Evolutionary conservation across 2,113 vertebrate genomes (phyloP).

Genomic region (Corydoras maculifer): DNA sequence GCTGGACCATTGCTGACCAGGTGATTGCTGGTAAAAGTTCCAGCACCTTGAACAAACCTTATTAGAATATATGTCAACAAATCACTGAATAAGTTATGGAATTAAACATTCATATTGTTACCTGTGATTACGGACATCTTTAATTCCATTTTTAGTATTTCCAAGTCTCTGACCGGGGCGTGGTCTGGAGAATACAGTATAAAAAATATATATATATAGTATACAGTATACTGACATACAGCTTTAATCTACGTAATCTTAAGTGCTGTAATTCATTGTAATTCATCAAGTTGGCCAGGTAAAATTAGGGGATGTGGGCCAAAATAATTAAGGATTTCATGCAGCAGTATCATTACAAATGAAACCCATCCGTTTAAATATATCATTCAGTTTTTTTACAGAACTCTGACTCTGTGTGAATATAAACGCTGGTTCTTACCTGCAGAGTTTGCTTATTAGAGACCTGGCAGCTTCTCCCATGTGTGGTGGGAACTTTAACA

Average conservation of each 20-base stretch:
- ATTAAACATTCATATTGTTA: slow-evolving; percentile 36
- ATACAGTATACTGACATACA: neutral
- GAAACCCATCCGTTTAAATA: too few species aligned
- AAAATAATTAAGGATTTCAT: neutral
- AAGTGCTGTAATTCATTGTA: too few species aligned
- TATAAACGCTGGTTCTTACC: slow-evolving; percentile 48
- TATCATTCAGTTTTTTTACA: neutral
- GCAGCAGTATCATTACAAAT: too few species aligned
- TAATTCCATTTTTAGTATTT: slow-evolving; percentile 74
- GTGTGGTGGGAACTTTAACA: slow-evolving; percentile 65
- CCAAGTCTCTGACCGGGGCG: slow-evolving; percentile 71
- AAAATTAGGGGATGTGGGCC: too few species aligned
- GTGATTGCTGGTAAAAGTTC: too few species aligned
- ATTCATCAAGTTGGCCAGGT: too few species aligned
- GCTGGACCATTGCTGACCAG: too few species aligned
- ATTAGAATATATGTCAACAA: too few species aligned
- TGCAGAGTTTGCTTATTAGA: slow-evolving; percentile 72
- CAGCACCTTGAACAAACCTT: too few species aligned
- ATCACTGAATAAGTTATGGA: too few species aligned
- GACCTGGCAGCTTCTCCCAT: slow-evolving; percentile 69
- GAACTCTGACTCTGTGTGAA: neutral
- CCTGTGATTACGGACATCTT: slow-evolving; percentile 72
- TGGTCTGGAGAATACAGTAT: slow-evolving; percentile 51
- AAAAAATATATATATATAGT: neutral
- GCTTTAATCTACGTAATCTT: neutral